These are phyloP conservation scores for Amphiprion percula DNA, from an alignment of 2,113 vertebrate species.

Conservation along the genomic window DNA sequence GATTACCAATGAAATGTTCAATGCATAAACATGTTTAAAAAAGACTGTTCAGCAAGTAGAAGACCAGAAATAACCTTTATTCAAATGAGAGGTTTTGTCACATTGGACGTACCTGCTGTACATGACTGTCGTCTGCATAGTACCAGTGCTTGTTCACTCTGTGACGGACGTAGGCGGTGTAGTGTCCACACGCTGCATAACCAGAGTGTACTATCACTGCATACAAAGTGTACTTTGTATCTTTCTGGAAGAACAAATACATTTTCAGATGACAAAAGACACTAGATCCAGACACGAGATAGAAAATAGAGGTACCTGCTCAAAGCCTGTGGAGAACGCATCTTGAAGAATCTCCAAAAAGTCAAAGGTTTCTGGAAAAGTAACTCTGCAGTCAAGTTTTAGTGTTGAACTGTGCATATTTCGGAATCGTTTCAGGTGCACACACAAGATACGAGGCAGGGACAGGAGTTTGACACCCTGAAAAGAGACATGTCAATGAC, in stretches of 20 bases:
- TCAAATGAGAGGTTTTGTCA: not conserved
- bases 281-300: not conserved
- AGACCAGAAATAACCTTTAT: not conserved
- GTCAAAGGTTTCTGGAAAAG: conserved; percentile 74
- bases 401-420: not conserved
- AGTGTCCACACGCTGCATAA: conserved; percentile 66
- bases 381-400: conserved; percentile 68
- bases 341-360: conserved; percentile 21
- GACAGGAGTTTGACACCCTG: conserved; percentile 71
- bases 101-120: conserved; percentile 40
- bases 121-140: conserved; percentile 70
- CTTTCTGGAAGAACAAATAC: conserved; percentile 45
- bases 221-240: conserved; percentile 73
- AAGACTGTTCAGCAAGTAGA: no score
- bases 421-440: conserved; percentile 80
- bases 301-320: conserved; percentile 41
- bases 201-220: conserved; percentile 83
- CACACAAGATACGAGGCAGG: conserved; percentile 76
- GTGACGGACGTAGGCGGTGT: conserved; percentile 74
- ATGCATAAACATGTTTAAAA: no score
- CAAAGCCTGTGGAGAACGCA: conserved; percentile 36
- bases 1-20: no score
- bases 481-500: not conserved
- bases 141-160: conserved; percentile 58
- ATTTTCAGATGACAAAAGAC: not conserved